These are phyloP conservation scores for Aptenodytes forsteri DNA, from an alignment of 2,113 vertebrate genomes.

Conservation along the genomic window DNA sequence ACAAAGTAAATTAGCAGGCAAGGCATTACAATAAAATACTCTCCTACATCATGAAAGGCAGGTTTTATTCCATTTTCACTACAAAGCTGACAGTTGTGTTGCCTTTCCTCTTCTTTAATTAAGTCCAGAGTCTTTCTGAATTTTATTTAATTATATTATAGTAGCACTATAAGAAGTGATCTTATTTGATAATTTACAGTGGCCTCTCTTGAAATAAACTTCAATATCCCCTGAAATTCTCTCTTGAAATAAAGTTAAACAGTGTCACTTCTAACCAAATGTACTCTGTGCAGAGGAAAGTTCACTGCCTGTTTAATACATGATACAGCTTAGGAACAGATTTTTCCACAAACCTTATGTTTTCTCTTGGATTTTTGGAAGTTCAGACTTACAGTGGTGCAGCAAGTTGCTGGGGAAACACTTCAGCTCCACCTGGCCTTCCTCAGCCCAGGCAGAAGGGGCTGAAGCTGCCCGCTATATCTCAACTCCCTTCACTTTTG, in stretches of 20 bases:
- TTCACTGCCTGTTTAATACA: background rate
- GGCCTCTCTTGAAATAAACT: background rate
- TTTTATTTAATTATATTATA: background rate
- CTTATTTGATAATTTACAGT: background rate
- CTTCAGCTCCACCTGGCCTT: background rate
- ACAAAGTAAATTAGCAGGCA: conserved; percentile 5
- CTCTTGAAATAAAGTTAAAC: background rate
- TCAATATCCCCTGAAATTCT: background rate
- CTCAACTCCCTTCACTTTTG: background rate
- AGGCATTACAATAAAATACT: background rate
- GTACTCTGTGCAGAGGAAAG: background rate
- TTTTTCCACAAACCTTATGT: background rate
- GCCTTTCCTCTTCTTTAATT: background rate
- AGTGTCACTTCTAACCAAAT: background rate
- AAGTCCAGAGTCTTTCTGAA: background rate
- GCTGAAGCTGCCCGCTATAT: background rate
- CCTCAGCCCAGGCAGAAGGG: background rate
- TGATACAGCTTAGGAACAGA: background rate
- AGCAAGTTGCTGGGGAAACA: background rate
- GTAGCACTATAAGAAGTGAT: background rate
- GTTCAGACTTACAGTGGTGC: background rate
- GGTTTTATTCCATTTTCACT: conserved; percentile 32
- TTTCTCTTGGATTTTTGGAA: background rate
- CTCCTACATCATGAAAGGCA: background rate
- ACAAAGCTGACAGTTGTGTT: background rate